Evolutionary conservation across 2,888 invertebrate species (phyloP), one percentile per base, ranked within the genome.

Genomic region (Cerceris rybyensis): DNA sequence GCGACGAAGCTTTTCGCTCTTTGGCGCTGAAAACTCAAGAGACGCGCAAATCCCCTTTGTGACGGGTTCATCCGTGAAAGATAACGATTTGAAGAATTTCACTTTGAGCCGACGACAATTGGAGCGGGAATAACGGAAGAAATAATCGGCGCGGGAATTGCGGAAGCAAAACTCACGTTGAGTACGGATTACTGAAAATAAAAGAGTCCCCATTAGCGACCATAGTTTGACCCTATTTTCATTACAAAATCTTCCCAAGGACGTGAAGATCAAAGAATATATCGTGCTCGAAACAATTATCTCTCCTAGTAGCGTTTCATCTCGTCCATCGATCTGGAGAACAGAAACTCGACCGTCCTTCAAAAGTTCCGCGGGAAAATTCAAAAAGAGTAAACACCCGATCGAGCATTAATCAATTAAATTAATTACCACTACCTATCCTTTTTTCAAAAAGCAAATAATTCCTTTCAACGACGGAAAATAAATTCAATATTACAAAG

Each of bases 111-210:
- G 9, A 42, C 46, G 77, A 66, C 58, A 78, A 78, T 70, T 75
- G 72, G 68, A 54, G 66, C 72, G 58, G 66, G 72, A 76, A 72
- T 66, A 65, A 57, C 64, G 50, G n/a, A n/a, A 28, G 63, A 58
- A 77, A 77, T 72, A 66, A 77, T 79, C 79, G 70, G 79, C 77
- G 79, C 72, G 72, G 68, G 69, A 77, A 79, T 71, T 71, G 60
- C 52, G 16, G 43, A 41, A 60, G 71, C 64, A 73, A 79, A 70
- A 65, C 64, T 71, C 70, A 9, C 68, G 59, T 66, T 55, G 6
- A 16, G 63, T 17, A 60, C 16, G 43, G 67, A 70, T 78, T 64
- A 46, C 61, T 46, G 60, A 58, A 78, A 70, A 75, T 63, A 74
- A 74, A 70, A 70, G 74, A 59, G 68, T n/a, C 28, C 57, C 61